These are phyloP conservation scores for Agapetus fuscipes DNA, from an alignment of 2,888 invertebrate genomes.

Conservation along the genomic window DNA sequence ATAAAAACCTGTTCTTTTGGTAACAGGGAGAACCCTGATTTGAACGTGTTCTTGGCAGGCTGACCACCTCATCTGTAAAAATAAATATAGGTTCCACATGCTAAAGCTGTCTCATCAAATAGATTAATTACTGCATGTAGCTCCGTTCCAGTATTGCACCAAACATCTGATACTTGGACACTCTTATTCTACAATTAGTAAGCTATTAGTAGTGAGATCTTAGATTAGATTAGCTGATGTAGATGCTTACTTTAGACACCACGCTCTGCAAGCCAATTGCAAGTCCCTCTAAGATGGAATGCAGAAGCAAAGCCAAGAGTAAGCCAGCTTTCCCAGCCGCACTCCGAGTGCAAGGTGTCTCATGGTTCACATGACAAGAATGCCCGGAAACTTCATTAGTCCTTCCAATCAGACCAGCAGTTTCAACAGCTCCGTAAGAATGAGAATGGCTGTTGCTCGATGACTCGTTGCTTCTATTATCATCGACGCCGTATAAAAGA, in stretches of 20 bases:
- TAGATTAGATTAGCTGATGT: too few relatives aligned
- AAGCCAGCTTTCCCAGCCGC: conserved; percentile 57
- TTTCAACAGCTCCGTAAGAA: conserved; percentile 17
- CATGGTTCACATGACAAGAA: conserved; percentile 56
- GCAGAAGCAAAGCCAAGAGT: conserved; percentile 64
- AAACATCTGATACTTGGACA: too few relatives aligned
- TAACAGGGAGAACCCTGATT: too few relatives aligned
- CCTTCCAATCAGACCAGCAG: conserved; percentile 22
- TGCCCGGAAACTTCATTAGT: conserved; percentile 30
- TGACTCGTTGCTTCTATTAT: conserved; percentile 8
- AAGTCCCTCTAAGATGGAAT: conserved; percentile 70
- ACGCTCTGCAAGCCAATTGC: conserved; percentile 69
- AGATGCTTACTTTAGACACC: conserved; percentile 44
- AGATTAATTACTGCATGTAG: too few relatives aligned
- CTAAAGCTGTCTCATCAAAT: too few relatives aligned
- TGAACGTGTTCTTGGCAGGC: too few relatives aligned
- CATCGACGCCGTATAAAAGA: conserved; percentile 44
- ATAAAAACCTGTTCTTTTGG: too few relatives aligned
- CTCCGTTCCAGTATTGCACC: too few relatives aligned
- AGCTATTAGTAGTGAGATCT: too few relatives aligned
- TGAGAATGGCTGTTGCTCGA: neutral
- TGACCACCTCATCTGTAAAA: too few relatives aligned
- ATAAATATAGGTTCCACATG: too few relatives aligned
- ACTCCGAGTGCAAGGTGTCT: conserved; percentile 52
- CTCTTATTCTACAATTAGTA: too few relatives aligned